Percentiles rank a stretch among this genome's conserved stretches.
Evolutionary conservation across 1,140 invertebrate genomes (phyloP).

Genomic region (Archegozetes longisetosus): DNA sequence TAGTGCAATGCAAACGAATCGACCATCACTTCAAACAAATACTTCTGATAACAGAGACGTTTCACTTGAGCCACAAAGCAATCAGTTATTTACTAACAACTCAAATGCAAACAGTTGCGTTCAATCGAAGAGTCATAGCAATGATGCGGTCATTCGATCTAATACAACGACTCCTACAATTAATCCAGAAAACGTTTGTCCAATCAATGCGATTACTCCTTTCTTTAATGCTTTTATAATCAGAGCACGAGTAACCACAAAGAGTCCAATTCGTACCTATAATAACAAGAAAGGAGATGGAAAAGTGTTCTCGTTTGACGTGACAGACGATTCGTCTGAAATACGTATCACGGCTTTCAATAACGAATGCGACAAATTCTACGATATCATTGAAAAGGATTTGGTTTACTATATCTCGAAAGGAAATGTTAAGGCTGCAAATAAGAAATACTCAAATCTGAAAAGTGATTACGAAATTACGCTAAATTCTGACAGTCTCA

Average conservation of each 20-base stretch:
- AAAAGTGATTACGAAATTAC: constrained; percentile 95
- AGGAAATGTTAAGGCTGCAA: constrained; percentile 11
- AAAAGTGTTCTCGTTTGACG: constrained; percentile 78
- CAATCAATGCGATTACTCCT: constrained; percentile 12
- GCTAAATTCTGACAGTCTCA: constrained; percentile 58
- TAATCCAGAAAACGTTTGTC: constrained; percentile 6
- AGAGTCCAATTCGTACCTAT: constrained; percentile 50
- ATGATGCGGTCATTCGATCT: neutral
- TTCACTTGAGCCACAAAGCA: neutral
- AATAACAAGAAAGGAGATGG: constrained; percentile 71
- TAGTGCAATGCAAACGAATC: neutral
- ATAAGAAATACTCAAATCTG: constrained; percentile 28
- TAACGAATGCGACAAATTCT: constrained; percentile 74
- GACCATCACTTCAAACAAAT: neutral
- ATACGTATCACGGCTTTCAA: constrained; percentile 89
- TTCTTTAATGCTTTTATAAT: constrained; percentile 15
- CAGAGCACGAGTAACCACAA: neutral
- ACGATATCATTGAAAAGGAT: constrained; percentile 65
- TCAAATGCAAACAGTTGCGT: neutral
- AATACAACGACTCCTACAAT: neutral
- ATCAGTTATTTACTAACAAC: neutral
- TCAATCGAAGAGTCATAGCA: neutral
- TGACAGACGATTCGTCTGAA: constrained; percentile 84
- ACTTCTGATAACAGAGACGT: neutral
- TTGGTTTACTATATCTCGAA: constrained; percentile 26